These are phyloP conservation scores for Mycetomoellerius zeteki DNA, from an alignment of 1,140 invertebrate species.

Conservation along the genomic window DNA sequence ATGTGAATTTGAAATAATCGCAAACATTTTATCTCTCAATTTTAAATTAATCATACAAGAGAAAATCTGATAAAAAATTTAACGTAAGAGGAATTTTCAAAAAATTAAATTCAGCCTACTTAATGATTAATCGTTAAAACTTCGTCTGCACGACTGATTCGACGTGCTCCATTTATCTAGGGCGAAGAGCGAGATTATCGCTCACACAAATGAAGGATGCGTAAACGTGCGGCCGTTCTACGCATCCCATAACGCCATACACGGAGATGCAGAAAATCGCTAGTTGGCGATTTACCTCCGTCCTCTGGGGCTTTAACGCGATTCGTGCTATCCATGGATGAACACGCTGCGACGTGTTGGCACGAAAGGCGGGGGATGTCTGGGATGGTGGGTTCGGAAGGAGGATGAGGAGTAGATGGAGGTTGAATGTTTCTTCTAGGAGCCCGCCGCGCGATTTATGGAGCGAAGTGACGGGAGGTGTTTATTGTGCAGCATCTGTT, in stretches of 20 bases:
- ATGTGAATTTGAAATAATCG: not conserved
- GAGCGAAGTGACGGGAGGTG: conserved; percentile 86
- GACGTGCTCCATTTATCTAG: not conserved
- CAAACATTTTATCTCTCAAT: not conserved
- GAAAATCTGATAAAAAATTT: not conserved
- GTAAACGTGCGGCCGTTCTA: conserved; percentile 17
- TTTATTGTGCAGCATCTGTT: conserved; percentile 87
- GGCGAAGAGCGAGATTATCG: not conserved
- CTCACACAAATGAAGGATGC: not conserved
- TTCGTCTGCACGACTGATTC: not conserved
- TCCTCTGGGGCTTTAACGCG: conserved; percentile 65
- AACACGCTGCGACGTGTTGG: conserved; percentile 60
- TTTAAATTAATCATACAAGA: not conserved
- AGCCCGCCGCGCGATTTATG: conserved; percentile 86
- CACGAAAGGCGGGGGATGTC: conserved; percentile 66
- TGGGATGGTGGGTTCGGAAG: conserved; percentile 74
- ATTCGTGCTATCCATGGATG: conserved; percentile 65
- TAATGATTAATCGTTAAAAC: not conserved
- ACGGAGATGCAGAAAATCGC: conserved; percentile 57
- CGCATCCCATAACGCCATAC: conserved; percentile 28
- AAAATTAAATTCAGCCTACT: conserved; percentile 4
- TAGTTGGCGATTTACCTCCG: conserved; percentile 67
- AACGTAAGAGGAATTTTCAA: not conserved
- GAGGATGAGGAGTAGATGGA: conserved; percentile 80
- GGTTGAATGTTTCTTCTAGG: conserved; percentile 85